Base-by-base conservation (phyloP, 2,888 invertebrate species). In the Amphipyra berbera region DNA sequence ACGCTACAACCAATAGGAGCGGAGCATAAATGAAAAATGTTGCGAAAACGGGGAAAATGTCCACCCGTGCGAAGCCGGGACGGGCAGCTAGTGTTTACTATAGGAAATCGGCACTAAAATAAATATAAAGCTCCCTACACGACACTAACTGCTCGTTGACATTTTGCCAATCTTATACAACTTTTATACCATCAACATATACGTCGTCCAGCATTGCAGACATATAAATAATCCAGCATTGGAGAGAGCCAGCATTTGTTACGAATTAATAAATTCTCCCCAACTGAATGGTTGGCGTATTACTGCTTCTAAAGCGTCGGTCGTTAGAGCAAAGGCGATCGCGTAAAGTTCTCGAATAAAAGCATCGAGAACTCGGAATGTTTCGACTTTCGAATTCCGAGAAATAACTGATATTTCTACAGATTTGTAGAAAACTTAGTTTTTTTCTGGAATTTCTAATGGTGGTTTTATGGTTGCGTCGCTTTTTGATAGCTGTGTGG, bases 211-310 rank as follows among this genome's bases (percentile, higher is more conserved):
- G 50, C n/a, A 40, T 4, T 63, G 66, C 69, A 73, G 73, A 75
- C 75, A 13, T 54, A 74, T 74, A 75, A 75, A 74, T 72, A 65
- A 57, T 21, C 62, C 3, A 30, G 14, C 38, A 21, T 40, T 35
- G 44, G n/a, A 45, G 27, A 55, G 54, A 50, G 60, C 72, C 52
- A 62, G 60, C 45, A 52, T 72, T 72, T 66, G 67, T 57, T 59
- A 48, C 48, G 65, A 68, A 69, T 72, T 62, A 64, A 78, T 78
- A 76, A 62, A 72, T 74, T 73, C 58, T 52, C 62, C 9, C 47
- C 45, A 54, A 50, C 37, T 64, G 54, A 66, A 71, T 55, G 60
- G 57, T 45, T 14, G 45, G 38, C 57, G 60, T 45, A 52, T 38
- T 49, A 54, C 49, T 62, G 60, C 38, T 67, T 56, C 46, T 62